Base-by-base conservation (phyloP, 2,888 invertebrate genomes). In the Oscheius sp. region DNA sequence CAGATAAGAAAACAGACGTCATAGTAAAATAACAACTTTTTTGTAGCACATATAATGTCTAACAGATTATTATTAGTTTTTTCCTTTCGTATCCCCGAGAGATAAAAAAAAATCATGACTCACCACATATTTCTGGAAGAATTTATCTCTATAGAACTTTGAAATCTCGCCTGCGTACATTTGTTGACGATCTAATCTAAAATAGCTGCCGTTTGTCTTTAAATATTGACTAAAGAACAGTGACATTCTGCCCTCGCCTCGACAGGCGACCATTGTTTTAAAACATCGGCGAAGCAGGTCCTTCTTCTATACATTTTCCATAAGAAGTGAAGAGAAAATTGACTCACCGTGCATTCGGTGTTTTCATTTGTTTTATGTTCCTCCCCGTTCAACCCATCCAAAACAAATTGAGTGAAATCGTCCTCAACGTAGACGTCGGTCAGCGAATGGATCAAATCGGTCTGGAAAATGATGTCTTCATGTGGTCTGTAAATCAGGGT, bases 181-280 rank as follows among this genome's bases (percentile, higher is more conserved):
- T n/a, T n/a, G n/a, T n/a, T n/a, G n/a, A n/a, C n/a, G n/a, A n/a
- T n/a, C n/a, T n/a, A n/a, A n/a, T 12, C 4, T 5, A 17, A 47
- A 20, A 47, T 20, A 22, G 20, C 22, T 22, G 12, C 8, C 36
- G 36, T 36, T 14, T 36, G 36, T 36, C 36, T 36, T 36, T 36
- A 22, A 22, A 12, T 12, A 20, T 22, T 22, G 3, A n/a, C n/a
- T 26, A 9, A 22, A 50, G 54, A 51, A 9, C 54, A n/a, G 17
- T n/a, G 9, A 22, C 36, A 1, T 54, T 54, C 33, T 32, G n/a
- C 54, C 54, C 33, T 9, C 33, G n/a, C 54, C 54, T 32, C 54
- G 14, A 33, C 54, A 54, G 9, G 14, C 30, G 3, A 54, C 32
- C 8, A 54, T 33, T 12, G 54, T 36, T 33, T 54, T 54, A 12